A percentile compares a stretch with the other conserved stretches of the same genome.
Conservation (phyloP, 30 jellyfish, hydroid and myxozoan genomes). For the Phacellophora camtschatica region DNA sequence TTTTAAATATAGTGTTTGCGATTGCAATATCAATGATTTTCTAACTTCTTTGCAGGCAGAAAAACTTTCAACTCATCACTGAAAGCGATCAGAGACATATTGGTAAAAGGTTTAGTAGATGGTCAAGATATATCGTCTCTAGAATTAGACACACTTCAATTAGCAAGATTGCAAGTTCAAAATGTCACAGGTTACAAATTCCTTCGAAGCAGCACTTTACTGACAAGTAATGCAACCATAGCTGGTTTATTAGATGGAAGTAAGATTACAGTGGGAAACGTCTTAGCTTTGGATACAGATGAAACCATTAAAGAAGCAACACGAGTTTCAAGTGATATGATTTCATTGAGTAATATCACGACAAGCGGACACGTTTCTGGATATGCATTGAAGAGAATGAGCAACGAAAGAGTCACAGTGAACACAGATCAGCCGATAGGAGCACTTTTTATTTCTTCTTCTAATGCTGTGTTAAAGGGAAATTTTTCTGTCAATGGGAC, state of each 20-base stretch:
- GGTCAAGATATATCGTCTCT: constrained; percentile 20
- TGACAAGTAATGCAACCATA: background rate
- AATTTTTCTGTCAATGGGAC: constrained; percentile 26
- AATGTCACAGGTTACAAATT: constrained; percentile 45
- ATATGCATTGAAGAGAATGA: background rate
- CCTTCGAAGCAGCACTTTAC: background rate
- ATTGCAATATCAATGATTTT: background rate
- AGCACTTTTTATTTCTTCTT: background rate
- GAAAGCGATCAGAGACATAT: constrained; percentile 10
- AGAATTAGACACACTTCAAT: constrained; percentile 36
- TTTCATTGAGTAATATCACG: background rate
- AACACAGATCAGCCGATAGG: constrained; percentile 27
- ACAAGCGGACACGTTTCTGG: constrained; percentile 46
- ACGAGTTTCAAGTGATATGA: background rate
- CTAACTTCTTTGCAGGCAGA: constrained; percentile 8
- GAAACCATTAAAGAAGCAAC: constrained; percentile 32
- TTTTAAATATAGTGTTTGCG: too few relatives aligned
- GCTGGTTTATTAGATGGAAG: constrained; percentile 47
- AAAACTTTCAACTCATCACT: constrained; percentile 19
- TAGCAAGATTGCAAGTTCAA: background rate
- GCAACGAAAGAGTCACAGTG: background rate
- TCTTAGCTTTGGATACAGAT: constrained; percentile 45
- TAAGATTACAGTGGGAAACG: background rate
- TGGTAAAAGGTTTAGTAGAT: constrained; percentile 10
- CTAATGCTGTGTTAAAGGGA: background rate